Base-by-base conservation (phyloP, 2,797 vertebrate genomes). In the Menidia menidia region DNA sequence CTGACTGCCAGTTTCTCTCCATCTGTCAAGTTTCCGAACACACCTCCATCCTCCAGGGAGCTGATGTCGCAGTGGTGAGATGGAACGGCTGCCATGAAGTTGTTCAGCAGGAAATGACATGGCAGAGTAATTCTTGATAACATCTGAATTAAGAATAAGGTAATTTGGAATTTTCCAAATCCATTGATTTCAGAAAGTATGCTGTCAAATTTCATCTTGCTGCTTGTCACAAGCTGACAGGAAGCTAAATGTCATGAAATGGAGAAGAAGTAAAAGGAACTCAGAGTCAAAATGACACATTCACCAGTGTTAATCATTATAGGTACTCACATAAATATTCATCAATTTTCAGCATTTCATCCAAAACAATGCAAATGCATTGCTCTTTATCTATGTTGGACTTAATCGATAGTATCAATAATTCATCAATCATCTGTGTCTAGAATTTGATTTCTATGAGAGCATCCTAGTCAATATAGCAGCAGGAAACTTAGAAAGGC, bases 141-240 rank as follows among this genome's bases (percentile, higher is more conserved):
- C 12, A 93, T 82, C 81, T 96, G 89, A 18, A 96, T 87, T 2
- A 88, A 30, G 59, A 96, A 3, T 3, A 95, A 87, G 32, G 77
- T 57, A 9, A 96, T 82, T 73, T 98, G 97, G 85, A 97, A 98
- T 72, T 83, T 94, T 55, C 96, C 96, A 78, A 97, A 97, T 78
- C 96, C 95, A 0, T 95, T 93, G 0, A 83, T 94, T 77, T 97
- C 93, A 19, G 90, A 84, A 51, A 98, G 89, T 51, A 98, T 78
- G 56, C 93, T 93, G 80, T 98, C 96, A 58, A 98, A 97, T 70
- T 93, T 93, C 96, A 98, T 98, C 31, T 70, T 83, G 64, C 63
- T 59, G 54, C 6, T 4, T 39, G 50, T 35, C n/a, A 11, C 12
- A 25, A 25, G 16, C 42, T 4, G 0, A 15, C 35, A 0, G 3